Evolutionary conservation across 30 jellyfish, hydroid and myxozoan species (phyloP).

Genomic region (Hydra vulgaris): DNA sequence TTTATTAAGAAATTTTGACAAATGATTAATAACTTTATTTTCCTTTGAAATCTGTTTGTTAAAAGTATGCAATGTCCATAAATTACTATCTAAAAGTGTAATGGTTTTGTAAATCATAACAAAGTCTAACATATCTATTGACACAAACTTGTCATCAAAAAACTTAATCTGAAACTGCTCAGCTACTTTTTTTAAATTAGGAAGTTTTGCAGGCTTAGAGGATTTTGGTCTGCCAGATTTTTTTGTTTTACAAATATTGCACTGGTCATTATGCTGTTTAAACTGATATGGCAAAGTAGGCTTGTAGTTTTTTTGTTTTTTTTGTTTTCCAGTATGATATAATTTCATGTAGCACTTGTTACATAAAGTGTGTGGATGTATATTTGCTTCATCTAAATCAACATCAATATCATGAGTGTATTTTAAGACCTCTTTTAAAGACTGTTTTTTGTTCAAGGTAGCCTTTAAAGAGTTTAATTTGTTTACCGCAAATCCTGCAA

Average conservation of each 20-base stretch:
- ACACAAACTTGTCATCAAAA: not conserved
- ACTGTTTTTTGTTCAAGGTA: not conserved
- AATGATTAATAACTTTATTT: not conserved
- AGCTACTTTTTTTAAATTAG: not conserved
- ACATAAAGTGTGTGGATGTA: not conserved
- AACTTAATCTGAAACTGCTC: not conserved
- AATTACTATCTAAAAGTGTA: not conserved
- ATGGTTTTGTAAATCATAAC: not conserved
- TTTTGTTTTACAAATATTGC: not conserved
- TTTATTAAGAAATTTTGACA: not conserved
- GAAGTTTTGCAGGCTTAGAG: not conserved
- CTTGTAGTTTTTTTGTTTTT: not conserved
- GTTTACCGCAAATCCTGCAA: not conserved
- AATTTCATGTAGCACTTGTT: slow-evolving; percentile 9
- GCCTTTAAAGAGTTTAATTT: not conserved
- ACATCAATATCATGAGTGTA: not conserved
- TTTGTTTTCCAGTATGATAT: not conserved
- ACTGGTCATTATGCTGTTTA: not conserved
- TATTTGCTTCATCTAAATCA: not conserved
- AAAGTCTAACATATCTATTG: not conserved
- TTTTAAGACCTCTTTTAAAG: not conserved
- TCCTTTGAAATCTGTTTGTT: not conserved
- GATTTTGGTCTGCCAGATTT: not conserved
- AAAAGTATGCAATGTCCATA: not conserved
- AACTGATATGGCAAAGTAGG: not conserved